These are phyloP conservation scores for Fragum whitleyi DNA, from an alignment of 2,888 invertebrate genomes.

Conservation along the genomic window DNA sequence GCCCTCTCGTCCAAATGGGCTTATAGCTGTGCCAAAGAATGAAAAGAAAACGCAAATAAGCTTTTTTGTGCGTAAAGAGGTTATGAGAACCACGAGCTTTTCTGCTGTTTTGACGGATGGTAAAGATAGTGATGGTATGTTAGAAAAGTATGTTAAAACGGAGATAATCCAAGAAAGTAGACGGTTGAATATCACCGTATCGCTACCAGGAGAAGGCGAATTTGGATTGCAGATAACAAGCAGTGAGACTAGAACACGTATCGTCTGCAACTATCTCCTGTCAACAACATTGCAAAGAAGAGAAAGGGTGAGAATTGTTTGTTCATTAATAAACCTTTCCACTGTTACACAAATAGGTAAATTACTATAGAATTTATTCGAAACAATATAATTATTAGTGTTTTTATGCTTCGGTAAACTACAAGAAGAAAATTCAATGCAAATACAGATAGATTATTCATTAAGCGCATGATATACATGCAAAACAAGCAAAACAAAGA, in stretches of 20 bases:
- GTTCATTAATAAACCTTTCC: neutral
- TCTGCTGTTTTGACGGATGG: conserved; percentile 29
- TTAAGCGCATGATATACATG: no score
- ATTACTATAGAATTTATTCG: no score
- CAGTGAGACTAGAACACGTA: neutral
- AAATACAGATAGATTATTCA: no score
- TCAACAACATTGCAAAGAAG: conserved; percentile 31
- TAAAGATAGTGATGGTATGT: neutral
- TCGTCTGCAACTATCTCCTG: conserved; percentile 60
- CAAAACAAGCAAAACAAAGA: no score
- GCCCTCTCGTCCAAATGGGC: conserved; percentile 61
- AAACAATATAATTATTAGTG: no score
- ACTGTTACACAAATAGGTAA: no score
- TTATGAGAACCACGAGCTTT: conserved; percentile 19
- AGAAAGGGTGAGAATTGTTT: conserved; percentile 27
- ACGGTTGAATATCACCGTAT: conserved; percentile 33
- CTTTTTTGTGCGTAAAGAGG: conserved; percentile 47
- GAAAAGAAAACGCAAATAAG: conserved; percentile 39
- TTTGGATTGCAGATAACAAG: conserved; percentile 48
- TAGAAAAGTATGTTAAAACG: neutral
- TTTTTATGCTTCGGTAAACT: no score
- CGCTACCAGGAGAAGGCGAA: conserved; percentile 47
- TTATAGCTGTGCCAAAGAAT: conserved; percentile 41
- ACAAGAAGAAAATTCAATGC: no score
- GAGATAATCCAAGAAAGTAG: neutral